phyloP scores from a whole-genome alignment of 2,797 vertebrate genomes.

The Atherinosoma microstoma region DNA sequence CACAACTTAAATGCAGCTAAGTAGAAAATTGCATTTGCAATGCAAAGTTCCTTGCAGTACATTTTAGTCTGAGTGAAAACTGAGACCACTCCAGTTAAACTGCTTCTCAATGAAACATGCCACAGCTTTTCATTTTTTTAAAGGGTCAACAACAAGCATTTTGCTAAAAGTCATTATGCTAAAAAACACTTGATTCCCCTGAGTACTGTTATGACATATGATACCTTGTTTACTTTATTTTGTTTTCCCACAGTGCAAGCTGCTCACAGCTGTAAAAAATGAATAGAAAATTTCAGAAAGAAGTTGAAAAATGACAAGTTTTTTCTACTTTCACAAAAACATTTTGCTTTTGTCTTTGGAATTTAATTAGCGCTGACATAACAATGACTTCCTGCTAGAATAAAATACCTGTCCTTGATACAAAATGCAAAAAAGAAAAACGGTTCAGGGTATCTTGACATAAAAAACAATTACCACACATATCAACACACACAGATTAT shows the following conservation, averaged over 20 bases:
- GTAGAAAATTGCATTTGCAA: neutral
- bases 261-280: constrained; percentile 11
- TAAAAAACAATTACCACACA: too few relatives aligned
- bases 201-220: neutral
- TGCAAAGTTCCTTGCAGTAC: neutral
- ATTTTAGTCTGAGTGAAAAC: neutral
- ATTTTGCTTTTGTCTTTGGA: constrained; percentile 25
- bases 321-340: neutral
- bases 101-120: neutral
- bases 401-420: neutral
- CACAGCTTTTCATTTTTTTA: neutral
- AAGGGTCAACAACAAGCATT: neutral
- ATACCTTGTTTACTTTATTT: constrained; percentile 2
- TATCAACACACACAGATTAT: too few relatives aligned
- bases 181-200: constrained; percentile 7
- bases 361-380: constrained; percentile 17
- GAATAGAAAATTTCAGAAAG: constrained; percentile 16
- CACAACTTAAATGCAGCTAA: neutral
- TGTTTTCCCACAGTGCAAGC: neutral
- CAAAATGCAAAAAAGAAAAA: neutral
- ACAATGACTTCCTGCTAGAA: neutral
- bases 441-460: too few relatives aligned
- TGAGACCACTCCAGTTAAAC: neutral
- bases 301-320: constrained; percentile 1
- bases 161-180: neutral